Base-by-base conservation (phyloP, 2,113 vertebrate genomes). In the Mus pahari region DNA sequence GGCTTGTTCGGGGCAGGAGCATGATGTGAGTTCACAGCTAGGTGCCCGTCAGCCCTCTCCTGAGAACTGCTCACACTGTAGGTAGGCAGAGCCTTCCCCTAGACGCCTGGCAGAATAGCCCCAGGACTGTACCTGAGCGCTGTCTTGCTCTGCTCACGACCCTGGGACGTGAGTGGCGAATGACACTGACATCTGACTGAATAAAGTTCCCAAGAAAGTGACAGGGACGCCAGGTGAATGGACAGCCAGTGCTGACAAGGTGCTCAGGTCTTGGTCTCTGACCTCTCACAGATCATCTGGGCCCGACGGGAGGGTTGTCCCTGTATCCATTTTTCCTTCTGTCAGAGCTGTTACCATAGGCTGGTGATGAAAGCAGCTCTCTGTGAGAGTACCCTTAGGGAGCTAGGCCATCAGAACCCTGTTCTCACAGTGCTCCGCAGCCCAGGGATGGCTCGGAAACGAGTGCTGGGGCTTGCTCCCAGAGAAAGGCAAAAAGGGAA, bases 391-490 rank as follows among this genome's bases (percentile, higher is more conserved):
- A 31, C 70, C 66, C 87, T 83, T 93, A 5, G 77, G 92, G 81
- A 3, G 0, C 58, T 42, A 64, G 86, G 88, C 62, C 33, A 13
- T 94, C 91, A 81, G 89, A 89, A 42, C 55, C 92, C 1, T 8
- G 64, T 28, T 89, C 74, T 94, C 1, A 31, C 50, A 70, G 64
- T 28, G 13, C 48, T 39, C 36, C 60, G 71, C 68, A 91, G 86
- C 86, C 92, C 58, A 45, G 95, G 74, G 81, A 96, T n/a, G n/a
- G 79, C n/a, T 97, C 91, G 66, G 82, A 53, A 86, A 74, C 77
- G 90, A 97, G 66, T 95, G 73, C 33, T 88, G 0, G 0, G 39
- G 39, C 50, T 90, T 90, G 87, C 94, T 90, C 74, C 71, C 79
- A 31, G 2, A 82, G 62, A 73, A 6, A 71, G 82, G 7, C 39